Conservation (phyloP, 2,797 vertebrate genomes). For the Phataginus tricuspis region DNA sequence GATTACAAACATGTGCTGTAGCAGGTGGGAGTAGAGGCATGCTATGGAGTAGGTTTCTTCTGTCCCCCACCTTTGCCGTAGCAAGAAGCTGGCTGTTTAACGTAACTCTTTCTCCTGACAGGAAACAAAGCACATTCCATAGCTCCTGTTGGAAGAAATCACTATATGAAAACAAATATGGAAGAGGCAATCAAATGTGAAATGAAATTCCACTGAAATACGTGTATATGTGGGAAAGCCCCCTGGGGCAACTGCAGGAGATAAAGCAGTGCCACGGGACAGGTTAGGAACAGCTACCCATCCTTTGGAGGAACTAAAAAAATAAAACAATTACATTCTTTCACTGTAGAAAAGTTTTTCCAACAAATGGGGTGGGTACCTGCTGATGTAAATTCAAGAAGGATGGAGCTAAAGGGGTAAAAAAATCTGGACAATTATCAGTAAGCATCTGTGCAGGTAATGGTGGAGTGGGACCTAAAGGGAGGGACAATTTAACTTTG, state of each 20-base stretch:
- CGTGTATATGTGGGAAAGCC: neutral
- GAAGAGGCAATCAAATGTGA: neutral
- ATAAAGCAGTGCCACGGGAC: neutral
- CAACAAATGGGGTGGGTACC: fast-evolving
- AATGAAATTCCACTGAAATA: neutral
- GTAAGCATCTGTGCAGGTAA: neutral
- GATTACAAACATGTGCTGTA: neutral
- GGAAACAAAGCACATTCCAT: neutral
- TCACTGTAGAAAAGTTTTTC: neutral
- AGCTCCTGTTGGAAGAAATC: neutral
- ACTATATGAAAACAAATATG: conserved; percentile 28
- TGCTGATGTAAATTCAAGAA: neutral
- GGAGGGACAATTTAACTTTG: neutral
- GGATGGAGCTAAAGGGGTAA: neutral
- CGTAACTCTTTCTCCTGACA: neutral
- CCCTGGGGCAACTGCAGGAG: neutral
- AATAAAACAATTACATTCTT: neutral
- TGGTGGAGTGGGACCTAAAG: neutral
- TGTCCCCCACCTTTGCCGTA: neutral
- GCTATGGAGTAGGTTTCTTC: neutral
- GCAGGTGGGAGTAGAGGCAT: neutral
- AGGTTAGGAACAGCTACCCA: neutral
- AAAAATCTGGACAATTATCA: neutral
- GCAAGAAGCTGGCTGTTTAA: neutral
- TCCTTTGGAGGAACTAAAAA: neutral